Conservation (phyloP, 2,797 vertebrate species). For the Carduelis carduelis region DNA sequence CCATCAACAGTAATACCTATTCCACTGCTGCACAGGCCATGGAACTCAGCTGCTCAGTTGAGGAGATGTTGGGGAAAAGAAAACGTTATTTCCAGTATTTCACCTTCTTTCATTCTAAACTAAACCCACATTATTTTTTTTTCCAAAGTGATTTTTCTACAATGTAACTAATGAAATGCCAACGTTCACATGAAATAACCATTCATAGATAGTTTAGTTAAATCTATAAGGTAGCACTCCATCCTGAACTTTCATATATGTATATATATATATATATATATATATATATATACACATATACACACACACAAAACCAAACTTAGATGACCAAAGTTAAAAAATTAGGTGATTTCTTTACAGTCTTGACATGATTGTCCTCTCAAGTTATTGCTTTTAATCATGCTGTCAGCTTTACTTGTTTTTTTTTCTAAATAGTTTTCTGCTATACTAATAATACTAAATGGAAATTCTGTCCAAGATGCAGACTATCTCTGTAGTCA, state of each 20-base stretch:
- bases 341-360: not conserved
- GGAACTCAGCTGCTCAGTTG: constrained; percentile 74
- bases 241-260: not conserved
- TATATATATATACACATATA: not conserved
- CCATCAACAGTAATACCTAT: constrained; percentile 81
- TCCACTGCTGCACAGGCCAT: constrained; percentile 79
- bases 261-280: not conserved
- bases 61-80: not conserved
- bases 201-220: not conserved
- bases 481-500: not conserved
- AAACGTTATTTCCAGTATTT: not conserved
- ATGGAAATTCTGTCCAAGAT: not conserved
- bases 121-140: not conserved
- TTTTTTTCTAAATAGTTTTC: not conserved
- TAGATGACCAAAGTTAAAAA: not conserved
- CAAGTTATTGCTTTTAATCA: not conserved
- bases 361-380: rapidly evolving
- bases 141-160: not conserved
- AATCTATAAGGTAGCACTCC: not conserved
- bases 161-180: not conserved
- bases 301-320: not conserved
- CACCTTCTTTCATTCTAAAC: not conserved
- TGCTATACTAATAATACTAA: not conserved
- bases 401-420: not conserved
- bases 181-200: not conserved